Percentiles rank a stretch among this genome's conserved stretches.
These are phyloP conservation scores for Euphydryas editha DNA, from an alignment of 2,888 invertebrate species.

Conservation along the genomic window DNA sequence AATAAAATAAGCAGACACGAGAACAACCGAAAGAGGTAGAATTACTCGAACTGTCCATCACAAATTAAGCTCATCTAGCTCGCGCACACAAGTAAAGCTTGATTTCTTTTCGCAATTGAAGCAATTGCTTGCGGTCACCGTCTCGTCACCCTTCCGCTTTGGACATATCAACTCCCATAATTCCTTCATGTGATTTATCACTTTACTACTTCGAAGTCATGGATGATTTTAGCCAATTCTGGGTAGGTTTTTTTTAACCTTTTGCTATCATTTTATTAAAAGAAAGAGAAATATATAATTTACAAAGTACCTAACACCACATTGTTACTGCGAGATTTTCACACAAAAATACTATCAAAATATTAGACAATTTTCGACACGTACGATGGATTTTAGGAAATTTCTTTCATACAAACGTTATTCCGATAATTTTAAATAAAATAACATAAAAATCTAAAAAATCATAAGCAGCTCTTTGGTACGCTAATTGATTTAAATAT, in stretches of 20 bases:
- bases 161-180: constrained; percentile 42
- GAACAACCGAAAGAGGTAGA: constrained; percentile 42
- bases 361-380: no score
- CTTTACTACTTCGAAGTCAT: constrained; percentile 9
- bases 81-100: constrained; percentile 38
- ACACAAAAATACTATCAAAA: no score
- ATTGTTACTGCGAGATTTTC: no score
- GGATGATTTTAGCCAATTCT: not conserved
- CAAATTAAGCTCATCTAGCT: constrained; percentile 50
- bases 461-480: no score
- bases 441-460: no score
- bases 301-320: not conserved
- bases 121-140: constrained; percentile 59
- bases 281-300: not conserved
- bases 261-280: not conserved
- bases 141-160: constrained; percentile 60
- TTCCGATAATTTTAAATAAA: no score
- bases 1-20: constrained; percentile 31
- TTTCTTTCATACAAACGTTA: no score
- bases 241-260: not conserved
- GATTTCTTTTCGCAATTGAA: constrained; percentile 65
- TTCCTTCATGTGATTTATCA: constrained; percentile 19
- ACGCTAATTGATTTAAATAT: no score
- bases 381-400: no score
- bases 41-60: constrained; percentile 48